Base-by-base conservation (phyloP, 2,888 invertebrate genomes). In the Drosophila phalerata region DNA sequence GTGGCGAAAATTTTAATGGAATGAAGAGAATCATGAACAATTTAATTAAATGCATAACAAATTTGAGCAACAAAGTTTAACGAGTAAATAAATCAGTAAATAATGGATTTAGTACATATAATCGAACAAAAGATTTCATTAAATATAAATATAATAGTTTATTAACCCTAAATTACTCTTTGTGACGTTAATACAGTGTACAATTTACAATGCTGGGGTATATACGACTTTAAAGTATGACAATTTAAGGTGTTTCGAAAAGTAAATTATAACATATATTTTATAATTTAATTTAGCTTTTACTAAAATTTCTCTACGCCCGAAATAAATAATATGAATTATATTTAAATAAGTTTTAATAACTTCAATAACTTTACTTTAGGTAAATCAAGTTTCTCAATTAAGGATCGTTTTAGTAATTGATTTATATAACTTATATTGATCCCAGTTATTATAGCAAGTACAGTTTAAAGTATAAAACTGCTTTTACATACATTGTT, bases 371-470 rank as follows among this genome's bases (percentile, higher is more conserved):
- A 42, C 17, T 19, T 45, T 22, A 9, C n/a, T 9, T 32, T 10
- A 30, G 40, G 17, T 40, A 28, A 2, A 28, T 19, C 4, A 55
- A 55, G 40, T 17, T 17, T 19, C n/a, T 42, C 5, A 45, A 56
- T 57, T 57, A 13, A 10, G 10, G 2, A 11, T 28, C 0, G 15
- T 37, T 37, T 57, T 13, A 37, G 17, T 37, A 56, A 42, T 66
- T 73, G 51, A 71, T 72, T 57, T 66, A 45, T 62, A 51, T 8
- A 25, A 15, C 13, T 37, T 4, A 11, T 28, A 51, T 51, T 51
- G 42, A 42, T 28, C 22, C 25, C 34, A 30, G 43, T 19, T 45
- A 30, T 10, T 22, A 8, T 11, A 28, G 8, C 6, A 42, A 10
- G 30, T 30, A 30, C 11, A 42, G 15, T 25, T 10, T 34, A 11